Conservation (phyloP, 2,888 invertebrate species). For the Synergus umbraculus region DNA sequence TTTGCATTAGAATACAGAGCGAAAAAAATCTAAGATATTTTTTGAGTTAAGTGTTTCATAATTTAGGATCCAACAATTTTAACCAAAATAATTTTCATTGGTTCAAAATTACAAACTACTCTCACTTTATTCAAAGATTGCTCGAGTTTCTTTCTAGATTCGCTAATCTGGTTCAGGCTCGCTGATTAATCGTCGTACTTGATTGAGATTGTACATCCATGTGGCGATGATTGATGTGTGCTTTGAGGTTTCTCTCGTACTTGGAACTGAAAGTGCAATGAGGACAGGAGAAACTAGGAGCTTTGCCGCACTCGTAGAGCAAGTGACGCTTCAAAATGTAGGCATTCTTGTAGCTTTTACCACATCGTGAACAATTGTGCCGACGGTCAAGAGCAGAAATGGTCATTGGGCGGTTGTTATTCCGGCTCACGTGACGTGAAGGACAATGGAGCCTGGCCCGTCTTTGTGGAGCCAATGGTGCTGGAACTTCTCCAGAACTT, state of each 20-base stretch:
- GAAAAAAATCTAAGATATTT: too few relatives aligned
- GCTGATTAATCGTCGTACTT: constrained; percentile 63
- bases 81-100: not conserved
- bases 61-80: too few relatives aligned
- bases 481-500: constrained; percentile 65
- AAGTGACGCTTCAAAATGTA: constrained; percentile 82
- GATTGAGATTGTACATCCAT: constrained; percentile 60
- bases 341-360: constrained; percentile 82
- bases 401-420: constrained; percentile 66
- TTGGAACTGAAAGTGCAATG: constrained; percentile 77
- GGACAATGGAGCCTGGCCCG: constrained; percentile 73
- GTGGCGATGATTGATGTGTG: constrained; percentile 76
- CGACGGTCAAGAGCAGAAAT: constrained; percentile 69
- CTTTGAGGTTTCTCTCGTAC: constrained; percentile 76
- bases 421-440: constrained; percentile 67
- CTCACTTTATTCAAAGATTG: not conserved
- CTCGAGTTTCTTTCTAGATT: constrained; percentile 43
- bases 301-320: constrained; percentile 78
- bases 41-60: too few relatives aligned
- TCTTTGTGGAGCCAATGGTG: constrained; percentile 72
- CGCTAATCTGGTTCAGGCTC: constrained; percentile 59
- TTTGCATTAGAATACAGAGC: too few relatives aligned
- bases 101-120: not conserved
- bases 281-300: constrained; percentile 76
- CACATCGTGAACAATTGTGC: constrained; percentile 80